phyloP scores from a whole-genome alignment of 2,888 invertebrate genomes.

The Microdon myrmicae region DNA sequence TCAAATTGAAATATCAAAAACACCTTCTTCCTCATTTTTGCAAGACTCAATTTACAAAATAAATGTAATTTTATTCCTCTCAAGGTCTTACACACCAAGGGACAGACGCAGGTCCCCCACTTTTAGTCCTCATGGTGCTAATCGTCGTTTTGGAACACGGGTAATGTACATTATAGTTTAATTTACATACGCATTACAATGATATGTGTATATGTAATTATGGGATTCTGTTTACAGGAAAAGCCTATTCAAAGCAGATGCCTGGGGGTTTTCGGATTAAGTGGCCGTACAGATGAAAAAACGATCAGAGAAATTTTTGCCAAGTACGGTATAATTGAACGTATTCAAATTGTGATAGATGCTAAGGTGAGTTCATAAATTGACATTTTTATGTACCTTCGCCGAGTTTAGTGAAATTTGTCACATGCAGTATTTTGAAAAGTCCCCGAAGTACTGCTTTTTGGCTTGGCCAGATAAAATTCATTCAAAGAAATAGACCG shows the following conservation, averaged over 20 bases:
- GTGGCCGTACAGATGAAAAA: conserved; percentile 90
- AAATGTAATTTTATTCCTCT: conserved; percentile 54
- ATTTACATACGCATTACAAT: neutral
- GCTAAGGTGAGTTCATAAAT: conserved; percentile 72
- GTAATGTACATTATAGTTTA: conserved; percentile 63
- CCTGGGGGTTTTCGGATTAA: conserved; percentile 94
- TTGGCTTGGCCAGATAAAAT: conserved; percentile 21
- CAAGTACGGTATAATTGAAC: conserved; percentile 91
- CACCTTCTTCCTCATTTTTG: conserved; percentile 5
- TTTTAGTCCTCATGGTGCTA: conserved; percentile 82
- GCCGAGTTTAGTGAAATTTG: neutral
- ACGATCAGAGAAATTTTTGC: conserved; percentile 92
- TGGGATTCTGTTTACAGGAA: conserved; percentile 55
- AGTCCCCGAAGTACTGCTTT: neutral
- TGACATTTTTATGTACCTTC: neutral
- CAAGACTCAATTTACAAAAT: conserved; percentile 41
- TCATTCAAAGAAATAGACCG: conserved; percentile 47
- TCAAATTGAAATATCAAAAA: neutral
- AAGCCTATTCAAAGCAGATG: conserved; percentile 86
- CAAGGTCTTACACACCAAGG: conserved; percentile 70
- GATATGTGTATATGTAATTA: neutral
- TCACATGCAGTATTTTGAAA: neutral
- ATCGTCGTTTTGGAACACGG: conserved; percentile 81
- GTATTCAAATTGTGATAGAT: conserved; percentile 94
- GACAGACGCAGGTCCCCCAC: conserved; percentile 75